Evolutionary conservation across 1,140 invertebrate species (phyloP).

Genomic region (Sitobion miscanthi): DNA sequence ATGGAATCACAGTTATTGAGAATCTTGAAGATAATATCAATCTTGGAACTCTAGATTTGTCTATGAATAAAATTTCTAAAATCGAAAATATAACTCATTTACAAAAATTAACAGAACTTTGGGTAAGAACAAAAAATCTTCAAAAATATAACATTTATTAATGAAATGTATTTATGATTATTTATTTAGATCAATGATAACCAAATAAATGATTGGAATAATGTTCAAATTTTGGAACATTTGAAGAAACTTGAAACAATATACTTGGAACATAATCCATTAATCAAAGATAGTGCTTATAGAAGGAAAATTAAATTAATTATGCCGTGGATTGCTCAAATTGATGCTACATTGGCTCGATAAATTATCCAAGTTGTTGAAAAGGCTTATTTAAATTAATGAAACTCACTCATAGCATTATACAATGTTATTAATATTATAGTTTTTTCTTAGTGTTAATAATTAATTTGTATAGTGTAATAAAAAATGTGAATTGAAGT

Average conservation of each 20-base stretch:
- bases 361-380: constrained; percentile 59
- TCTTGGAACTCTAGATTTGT: constrained; percentile 87
- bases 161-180: constrained; percentile 35
- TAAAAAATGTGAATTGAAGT: not conserved
- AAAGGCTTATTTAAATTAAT: not conserved
- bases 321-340: constrained; percentile 85
- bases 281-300: constrained; percentile 85
- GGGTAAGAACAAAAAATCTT: constrained; percentile 71
- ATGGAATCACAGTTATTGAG: constrained; percentile 83
- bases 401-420: not conserved
- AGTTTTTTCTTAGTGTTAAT: not conserved
- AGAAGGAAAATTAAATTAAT: constrained; percentile 89
- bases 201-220: constrained; percentile 83
- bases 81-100: constrained; percentile 84
- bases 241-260: constrained; percentile 86
- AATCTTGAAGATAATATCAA: constrained; percentile 74
- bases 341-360: constrained; percentile 92
- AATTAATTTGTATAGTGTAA: not conserved
- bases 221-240: constrained; percentile 75
- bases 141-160: not conserved
- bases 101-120: constrained; percentile 84
- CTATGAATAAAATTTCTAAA: constrained; percentile 83
- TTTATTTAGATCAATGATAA: constrained; percentile 88
- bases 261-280: constrained; percentile 92
- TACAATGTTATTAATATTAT: not conserved